phyloP scores from a whole-genome alignment of 2,113 vertebrate genomes.

The Mohoua ochrocephala region DNA sequence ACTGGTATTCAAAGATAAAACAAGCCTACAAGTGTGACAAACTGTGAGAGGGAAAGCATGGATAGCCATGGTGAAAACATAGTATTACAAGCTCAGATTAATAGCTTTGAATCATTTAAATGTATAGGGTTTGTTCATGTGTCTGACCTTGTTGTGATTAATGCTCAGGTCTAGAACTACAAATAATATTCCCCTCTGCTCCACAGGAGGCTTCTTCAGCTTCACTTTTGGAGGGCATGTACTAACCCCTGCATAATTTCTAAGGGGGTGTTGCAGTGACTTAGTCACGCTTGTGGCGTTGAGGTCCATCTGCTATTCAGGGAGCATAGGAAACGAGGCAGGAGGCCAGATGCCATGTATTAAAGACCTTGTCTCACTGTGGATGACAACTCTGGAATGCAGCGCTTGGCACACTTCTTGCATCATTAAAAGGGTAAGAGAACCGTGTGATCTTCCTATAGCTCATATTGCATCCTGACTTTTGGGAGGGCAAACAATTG shows the following conservation, averaged over 20 bases:
- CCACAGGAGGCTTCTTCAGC: neutral
- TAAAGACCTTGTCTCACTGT: slow-evolving; percentile 9
- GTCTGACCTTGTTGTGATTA: slow-evolving; percentile 47
- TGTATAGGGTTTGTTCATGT: neutral
- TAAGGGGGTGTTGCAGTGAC: neutral
- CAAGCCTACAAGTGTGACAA: neutral
- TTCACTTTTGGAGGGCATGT: neutral
- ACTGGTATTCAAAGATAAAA: neutral
- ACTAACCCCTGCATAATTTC: neutral
- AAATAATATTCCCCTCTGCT: slow-evolving; percentile 37
- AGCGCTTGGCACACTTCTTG: neutral
- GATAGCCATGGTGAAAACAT: neutral
- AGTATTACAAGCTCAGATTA: neutral
- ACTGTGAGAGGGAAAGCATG: neutral
- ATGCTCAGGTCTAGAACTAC: slow-evolving; percentile 21
- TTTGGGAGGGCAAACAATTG: neutral
- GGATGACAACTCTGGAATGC: neutral
- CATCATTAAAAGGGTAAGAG: neutral
- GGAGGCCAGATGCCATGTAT: neutral
- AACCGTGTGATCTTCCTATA: neutral
- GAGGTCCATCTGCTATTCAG: neutral
- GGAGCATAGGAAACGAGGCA: neutral
- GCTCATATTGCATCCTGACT: neutral
- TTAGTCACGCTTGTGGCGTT: neutral
- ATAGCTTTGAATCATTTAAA: slow-evolving; percentile 34